Percentiles rank a stretch among this genome's conserved stretches.
Evolutionary conservation across 2,113 vertebrate genomes (phyloP).

Genomic region (Neopipo cinnamomea): DNA sequence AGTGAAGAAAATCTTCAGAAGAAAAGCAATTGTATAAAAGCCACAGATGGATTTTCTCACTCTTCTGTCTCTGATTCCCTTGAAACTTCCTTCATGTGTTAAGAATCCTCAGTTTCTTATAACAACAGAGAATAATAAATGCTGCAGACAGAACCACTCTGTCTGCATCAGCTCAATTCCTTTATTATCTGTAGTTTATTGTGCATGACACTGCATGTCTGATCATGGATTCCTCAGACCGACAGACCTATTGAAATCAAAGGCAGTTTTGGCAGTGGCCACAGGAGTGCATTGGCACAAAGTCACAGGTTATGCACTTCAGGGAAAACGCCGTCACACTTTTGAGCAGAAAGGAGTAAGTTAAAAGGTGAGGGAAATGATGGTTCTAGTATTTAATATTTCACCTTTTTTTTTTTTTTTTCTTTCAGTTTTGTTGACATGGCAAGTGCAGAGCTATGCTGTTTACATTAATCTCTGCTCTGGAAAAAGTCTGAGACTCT

Average conservation of each 20-base stretch:
- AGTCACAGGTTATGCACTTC: background rate
- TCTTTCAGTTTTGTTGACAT: background rate
- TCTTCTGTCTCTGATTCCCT: background rate
- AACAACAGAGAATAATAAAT: background rate
- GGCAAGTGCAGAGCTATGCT: background rate
- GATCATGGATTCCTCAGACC: background rate
- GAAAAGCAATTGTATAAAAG: background rate
- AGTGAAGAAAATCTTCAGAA: background rate
- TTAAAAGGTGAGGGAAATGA: background rate
- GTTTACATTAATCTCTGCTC: background rate
- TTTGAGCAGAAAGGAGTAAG: background rate
- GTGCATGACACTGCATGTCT: constrained; percentile 9
- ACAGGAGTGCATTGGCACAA: background rate
- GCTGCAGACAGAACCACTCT: constrained; percentile 31
- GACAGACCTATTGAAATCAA: background rate
- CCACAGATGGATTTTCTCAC: background rate
- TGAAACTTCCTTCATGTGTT: background rate
- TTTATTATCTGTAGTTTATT: constrained; percentile 30
- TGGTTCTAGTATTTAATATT: background rate
- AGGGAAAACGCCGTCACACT: background rate
- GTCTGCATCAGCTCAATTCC: constrained; percentile 36
- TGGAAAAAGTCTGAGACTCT: background rate
- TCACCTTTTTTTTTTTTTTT: background rate
- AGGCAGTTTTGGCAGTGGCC: background rate
- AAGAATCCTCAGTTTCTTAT: background rate